These are phyloP conservation scores for Neelides folsomi DNA, from an alignment of 2,888 invertebrate genomes.

Conservation along the genomic window DNA sequence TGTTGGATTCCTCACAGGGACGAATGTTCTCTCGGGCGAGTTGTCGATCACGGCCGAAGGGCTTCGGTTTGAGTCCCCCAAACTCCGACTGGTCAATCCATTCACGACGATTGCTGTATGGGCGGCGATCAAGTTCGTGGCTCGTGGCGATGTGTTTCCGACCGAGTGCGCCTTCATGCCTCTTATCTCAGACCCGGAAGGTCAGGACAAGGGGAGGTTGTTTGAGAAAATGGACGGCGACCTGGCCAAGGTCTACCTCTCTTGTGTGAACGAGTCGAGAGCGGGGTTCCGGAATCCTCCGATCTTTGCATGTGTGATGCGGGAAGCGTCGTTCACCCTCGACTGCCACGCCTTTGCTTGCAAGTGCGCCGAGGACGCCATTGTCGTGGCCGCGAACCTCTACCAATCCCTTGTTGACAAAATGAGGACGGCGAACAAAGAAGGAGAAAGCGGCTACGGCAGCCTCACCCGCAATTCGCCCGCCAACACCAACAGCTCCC, in stretches of 20 bases:
- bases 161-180: constrained; percentile 65
- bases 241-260: constrained; percentile 25
- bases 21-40: constrained; percentile 45
- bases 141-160: constrained; percentile 35
- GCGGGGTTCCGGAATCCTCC: constrained; percentile 16
- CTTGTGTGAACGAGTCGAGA: constrained; percentile 43
- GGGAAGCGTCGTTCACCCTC: constrained; percentile 57
- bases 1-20: constrained; percentile 43
- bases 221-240: constrained; percentile 28
- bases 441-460: constrained; percentile 33
- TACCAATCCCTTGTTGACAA: constrained; percentile 77
- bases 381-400: constrained; percentile 77
- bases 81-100: constrained; percentile 49
- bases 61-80: constrained; percentile 50
- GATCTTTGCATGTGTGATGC: constrained; percentile 80
- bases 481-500: constrained; percentile 20
- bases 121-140: constrained; percentile 77
- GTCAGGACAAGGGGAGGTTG: constrained; percentile 30
- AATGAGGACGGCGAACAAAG: constrained; percentile 26
- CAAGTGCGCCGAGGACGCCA: constrained; percentile 76
- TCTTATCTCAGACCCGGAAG: constrained; percentile 58
- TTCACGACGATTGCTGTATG: constrained; percentile 85
- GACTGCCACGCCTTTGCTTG: constrained; percentile 87
- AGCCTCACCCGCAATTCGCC: constrained; percentile 29
- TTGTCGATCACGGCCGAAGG: constrained; percentile 56